Conservation (phyloP, 2,113 vertebrate genomes). For the Acanthochromis polyacanthus region DNA sequence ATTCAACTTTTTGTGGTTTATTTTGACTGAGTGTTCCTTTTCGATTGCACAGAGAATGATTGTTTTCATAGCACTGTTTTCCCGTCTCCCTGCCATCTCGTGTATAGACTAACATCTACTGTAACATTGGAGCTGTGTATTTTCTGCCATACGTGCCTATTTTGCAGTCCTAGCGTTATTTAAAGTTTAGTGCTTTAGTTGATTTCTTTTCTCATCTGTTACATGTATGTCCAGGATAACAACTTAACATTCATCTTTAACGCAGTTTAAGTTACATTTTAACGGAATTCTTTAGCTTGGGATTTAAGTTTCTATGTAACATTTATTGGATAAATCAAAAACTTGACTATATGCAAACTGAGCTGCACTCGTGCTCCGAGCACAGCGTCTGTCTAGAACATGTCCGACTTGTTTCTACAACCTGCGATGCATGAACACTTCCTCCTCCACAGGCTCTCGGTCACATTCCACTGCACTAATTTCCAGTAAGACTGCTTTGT, state of each 20-base stretch:
- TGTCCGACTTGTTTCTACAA: conserved; percentile 38
- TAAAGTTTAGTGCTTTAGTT: conserved; percentile 31
- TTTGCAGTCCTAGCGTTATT: conserved; percentile 66
- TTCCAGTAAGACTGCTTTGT: conserved; percentile 69
- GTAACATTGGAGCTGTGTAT: conserved; percentile 67
- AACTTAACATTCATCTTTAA: conserved; percentile 48
- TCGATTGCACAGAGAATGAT: conserved; percentile 48
- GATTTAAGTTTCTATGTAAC: conserved; percentile 21
- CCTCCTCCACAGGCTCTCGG: conserved; percentile 18
- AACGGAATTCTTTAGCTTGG: conserved; percentile 26
- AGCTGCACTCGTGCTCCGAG: conserved; percentile 17
- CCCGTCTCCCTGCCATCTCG: neutral
- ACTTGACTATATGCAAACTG: conserved; percentile 46
- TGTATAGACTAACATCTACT: conserved; percentile 41
- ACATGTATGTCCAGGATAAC: conserved; percentile 29
- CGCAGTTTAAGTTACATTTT: conserved; percentile 1
- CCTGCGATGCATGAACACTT: conserved; percentile 55
- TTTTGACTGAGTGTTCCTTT: conserved; percentile 35
- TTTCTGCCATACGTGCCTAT: conserved; percentile 86
- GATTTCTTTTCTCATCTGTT: conserved; percentile 47
- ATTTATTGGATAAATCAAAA: conserved; percentile 9
- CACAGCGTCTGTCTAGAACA: conserved; percentile 7
- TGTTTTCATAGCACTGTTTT: conserved; percentile 1
- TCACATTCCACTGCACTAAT: conserved; percentile 53
- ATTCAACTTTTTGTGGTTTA: conserved; percentile 32